Evolutionary conservation across 2,797 vertebrate species (phyloP).

Genomic region (Bradypodion ventrale): DNA sequence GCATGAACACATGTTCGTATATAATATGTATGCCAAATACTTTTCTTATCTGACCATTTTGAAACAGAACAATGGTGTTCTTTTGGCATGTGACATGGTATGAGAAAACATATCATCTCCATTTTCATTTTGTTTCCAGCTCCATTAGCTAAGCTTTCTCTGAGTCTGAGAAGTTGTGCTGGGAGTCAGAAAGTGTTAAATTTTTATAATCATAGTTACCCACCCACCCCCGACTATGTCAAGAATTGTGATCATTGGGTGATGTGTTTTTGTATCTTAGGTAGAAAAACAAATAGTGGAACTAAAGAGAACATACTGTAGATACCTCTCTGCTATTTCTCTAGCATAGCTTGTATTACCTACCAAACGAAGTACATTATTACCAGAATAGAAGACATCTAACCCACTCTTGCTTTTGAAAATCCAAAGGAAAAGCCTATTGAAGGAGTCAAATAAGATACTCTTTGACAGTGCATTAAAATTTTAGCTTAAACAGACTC

Average conservation of each 20-base stretch:
- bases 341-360: conserved; percentile 26
- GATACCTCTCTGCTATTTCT: conserved; percentile 17
- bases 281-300: conserved; percentile 15
- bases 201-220: conserved; percentile 28
- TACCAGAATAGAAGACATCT: conserved; percentile 16
- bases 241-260: conserved; percentile 33
- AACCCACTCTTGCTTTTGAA: conserved; percentile 11
- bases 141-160: conserved; percentile 17
- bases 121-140: conserved; percentile 44
- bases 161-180: not conserved
- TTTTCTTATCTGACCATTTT: conserved; percentile 7
- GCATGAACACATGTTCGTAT: not conserved
- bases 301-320: conserved; percentile 42
- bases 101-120: conserved; percentile 35
- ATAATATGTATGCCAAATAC: not conserved
- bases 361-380: conserved; percentile 39
- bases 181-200: conserved; percentile 21
- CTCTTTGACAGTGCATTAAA: not conserved
- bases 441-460: conserved; percentile 4
- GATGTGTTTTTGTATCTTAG: not conserved
- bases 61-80: not conserved
- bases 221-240: conserved; percentile 19
- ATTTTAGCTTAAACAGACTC: not conserved
- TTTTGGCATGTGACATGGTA: not conserved
- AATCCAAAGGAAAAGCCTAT: conserved; percentile 21